These are phyloP conservation scores for Hippocampus guttulatus DNA, from an alignment of 2,113 vertebrate genomes.

Conservation along the genomic window DNA sequence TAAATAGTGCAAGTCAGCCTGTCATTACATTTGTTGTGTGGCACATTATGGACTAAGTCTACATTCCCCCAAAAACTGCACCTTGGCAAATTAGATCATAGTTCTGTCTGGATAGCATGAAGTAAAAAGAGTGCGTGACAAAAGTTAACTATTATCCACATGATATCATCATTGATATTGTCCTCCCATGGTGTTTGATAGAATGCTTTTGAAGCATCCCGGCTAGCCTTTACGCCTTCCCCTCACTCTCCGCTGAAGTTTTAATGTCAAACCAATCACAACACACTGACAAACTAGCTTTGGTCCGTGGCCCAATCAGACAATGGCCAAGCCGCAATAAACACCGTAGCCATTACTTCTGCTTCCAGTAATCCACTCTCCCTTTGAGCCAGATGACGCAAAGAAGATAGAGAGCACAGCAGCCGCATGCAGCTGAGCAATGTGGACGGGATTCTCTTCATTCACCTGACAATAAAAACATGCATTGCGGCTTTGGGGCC, in stretches of 20 bases:
- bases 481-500: slow-evolving; percentile 43
- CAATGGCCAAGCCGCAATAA: slow-evolving; percentile 61
- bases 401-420: slow-evolving; percentile 51
- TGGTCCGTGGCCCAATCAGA: slow-evolving; percentile 58
- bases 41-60: not conserved
- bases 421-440: slow-evolving; percentile 23
- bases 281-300: slow-evolving; percentile 62
- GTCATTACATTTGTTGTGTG: not conserved
- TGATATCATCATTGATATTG: not conserved
- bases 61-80: not conserved
- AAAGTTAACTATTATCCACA: too few relatives aligned
- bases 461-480: slow-evolving; percentile 4
- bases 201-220: slow-evolving; percentile 17
- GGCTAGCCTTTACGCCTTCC: slow-evolving; percentile 28
- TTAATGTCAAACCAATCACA: slow-evolving; percentile 45
- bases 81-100: not conserved
- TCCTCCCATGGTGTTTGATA: slow-evolving; percentile 35
- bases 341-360: slow-evolving; percentile 63
- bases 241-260: slow-evolving; percentile 25
- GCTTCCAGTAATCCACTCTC: slow-evolving; percentile 67
- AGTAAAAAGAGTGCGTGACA: not conserved
- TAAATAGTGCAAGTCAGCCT: not conserved
- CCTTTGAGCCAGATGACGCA: slow-evolving; percentile 53
- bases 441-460: slow-evolving; percentile 37
- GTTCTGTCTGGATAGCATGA: not conserved